Conservation (phyloP, 2,113 vertebrate species). For the Dicrurus megarhynchus region DNA sequence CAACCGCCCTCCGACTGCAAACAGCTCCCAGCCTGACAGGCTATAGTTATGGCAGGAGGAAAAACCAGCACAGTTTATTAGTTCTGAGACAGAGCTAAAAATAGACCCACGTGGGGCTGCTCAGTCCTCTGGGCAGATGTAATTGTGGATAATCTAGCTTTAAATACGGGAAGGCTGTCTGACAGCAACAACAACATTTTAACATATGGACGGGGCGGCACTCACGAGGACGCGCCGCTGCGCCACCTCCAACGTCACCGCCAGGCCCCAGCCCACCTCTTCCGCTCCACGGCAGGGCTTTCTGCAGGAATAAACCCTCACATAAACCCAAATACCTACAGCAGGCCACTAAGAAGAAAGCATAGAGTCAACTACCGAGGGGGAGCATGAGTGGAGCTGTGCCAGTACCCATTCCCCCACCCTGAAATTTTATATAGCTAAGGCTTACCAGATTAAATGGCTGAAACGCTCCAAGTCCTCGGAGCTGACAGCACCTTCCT, state of each 20-base stretch:
- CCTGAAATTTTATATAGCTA: accelerated
- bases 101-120: constrained; percentile 1
- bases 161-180: background rate
- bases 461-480: background rate
- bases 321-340: background rate
- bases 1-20: background rate
- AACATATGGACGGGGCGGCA: background rate
- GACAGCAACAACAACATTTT: background rate
- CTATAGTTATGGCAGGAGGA: background rate
- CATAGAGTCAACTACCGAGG: accelerated
- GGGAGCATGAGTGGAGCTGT: background rate
- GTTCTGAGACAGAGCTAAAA: constrained; percentile 35
- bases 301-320: background rate
- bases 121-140: constrained; percentile 55
- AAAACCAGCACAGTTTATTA: background rate
- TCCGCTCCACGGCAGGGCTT: accelerated
- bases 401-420: background rate
- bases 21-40: background rate
- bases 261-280: background rate
- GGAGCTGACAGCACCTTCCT: background rate
- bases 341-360: background rate
- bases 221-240: accelerated
- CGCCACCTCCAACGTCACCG: background rate
- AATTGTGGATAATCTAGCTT: constrained; percentile 50
- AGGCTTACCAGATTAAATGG: background rate